Evolutionary conservation across 37 sponge, comb jelly and placozoan species (phyloP).

Genomic region (Diacarnus erythraeanus): DNA sequence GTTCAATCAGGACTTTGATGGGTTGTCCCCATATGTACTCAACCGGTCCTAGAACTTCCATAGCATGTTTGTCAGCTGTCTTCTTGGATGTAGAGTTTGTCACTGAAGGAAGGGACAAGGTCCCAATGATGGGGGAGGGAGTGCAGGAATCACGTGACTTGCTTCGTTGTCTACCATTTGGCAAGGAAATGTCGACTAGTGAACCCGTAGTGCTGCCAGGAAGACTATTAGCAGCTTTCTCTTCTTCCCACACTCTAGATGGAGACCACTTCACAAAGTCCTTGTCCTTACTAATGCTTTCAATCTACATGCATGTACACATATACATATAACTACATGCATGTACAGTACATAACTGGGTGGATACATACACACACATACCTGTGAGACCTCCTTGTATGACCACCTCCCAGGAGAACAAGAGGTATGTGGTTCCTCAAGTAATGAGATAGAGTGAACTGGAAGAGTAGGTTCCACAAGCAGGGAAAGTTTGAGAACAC

Average conservation of each 20-base stretch:
- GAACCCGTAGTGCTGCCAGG: neutral
- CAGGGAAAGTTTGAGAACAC: conserved; percentile 39
- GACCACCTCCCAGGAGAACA: no score
- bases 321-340: neutral
- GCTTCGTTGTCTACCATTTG: neutral
- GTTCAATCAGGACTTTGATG: conserved; percentile 10
- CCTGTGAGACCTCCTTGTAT: neutral
- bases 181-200: neutral
- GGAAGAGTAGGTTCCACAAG: conserved; percentile 1
- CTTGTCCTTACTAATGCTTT: neutral
- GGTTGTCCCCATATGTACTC: conserved; percentile 60
- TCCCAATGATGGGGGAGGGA: conserved; percentile 23
- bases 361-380: neutral
- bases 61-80: neutral
- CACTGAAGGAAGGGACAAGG: conserved; percentile 27
- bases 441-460: neutral
- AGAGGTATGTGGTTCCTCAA: neutral
- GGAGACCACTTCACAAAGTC: conserved; percentile 59
- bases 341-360: neutral
- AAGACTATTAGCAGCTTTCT: neutral
- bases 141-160: conserved; percentile 4
- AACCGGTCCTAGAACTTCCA: conserved; percentile 60
- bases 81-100: neutral
- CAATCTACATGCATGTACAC: neutral
- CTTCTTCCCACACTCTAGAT: conserved; percentile 51